Evolutionary conservation across 2,113 vertebrate species (phyloP).

Genomic region (Melanostigma gelatinosum): DNA sequence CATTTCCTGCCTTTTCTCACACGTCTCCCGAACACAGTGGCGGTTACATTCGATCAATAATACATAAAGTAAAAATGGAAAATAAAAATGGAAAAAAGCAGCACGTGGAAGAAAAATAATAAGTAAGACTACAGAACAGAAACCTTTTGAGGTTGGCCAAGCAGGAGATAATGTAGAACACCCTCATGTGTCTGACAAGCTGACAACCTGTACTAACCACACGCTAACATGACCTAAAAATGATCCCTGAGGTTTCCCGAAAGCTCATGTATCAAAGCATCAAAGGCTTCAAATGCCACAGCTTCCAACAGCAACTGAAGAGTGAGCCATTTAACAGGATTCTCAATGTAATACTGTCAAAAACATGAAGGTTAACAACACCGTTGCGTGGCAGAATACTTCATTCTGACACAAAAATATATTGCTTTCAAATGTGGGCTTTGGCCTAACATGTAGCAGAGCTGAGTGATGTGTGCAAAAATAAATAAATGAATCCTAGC

Average conservation of each 20-base stretch:
- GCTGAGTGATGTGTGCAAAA: background rate
- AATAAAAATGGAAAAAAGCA: background rate
- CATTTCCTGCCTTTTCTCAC: constrained; percentile 72
- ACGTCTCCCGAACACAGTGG: constrained; percentile 23
- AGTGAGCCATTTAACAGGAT: constrained; percentile 31
- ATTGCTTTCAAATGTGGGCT: background rate
- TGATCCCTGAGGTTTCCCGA: constrained; percentile 30
- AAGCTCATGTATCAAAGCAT: constrained; percentile 44
- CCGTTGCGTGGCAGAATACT: background rate
- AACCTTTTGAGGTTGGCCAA: background rate
- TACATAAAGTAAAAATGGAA: background rate
- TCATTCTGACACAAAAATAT: constrained; percentile 6
- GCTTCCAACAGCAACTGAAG: constrained; percentile 1
- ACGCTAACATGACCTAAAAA: constrained; percentile 49
- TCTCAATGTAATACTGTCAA: constrained; percentile 32
- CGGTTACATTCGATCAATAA: constrained; percentile 3
- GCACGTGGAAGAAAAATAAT: background rate
- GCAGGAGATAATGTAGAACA: background rate
- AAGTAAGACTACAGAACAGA: background rate
- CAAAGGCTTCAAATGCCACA: constrained; percentile 36
- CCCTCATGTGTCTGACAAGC: constrained; percentile 6
- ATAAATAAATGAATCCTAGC: background rate
- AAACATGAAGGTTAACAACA: constrained; percentile 20
- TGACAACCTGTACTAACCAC: constrained; percentile 30
- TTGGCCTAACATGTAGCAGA: background rate